Percentiles rank a stretch among this genome's conserved stretches.
These are phyloP conservation scores for Phalloptychus januarius DNA, from an alignment of 2,797 vertebrate genomes.

Conservation along the genomic window DNA sequence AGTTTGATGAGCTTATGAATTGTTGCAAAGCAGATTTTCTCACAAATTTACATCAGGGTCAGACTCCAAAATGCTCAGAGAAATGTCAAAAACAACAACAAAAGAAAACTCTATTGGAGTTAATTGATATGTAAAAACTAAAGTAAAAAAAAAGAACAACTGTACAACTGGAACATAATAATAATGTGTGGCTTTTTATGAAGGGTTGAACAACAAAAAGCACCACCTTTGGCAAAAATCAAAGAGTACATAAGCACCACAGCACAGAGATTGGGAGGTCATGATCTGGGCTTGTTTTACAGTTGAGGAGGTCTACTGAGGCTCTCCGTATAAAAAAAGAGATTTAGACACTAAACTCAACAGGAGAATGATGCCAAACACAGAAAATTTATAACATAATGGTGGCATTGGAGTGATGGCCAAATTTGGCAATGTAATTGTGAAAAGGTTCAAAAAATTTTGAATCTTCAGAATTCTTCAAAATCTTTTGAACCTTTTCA, in stretches of 20 bases:
- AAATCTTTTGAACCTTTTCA: too few relatives aligned
- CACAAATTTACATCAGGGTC: not conserved
- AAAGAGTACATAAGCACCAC: not conserved
- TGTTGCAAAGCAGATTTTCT: not conserved
- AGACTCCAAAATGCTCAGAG: not conserved
- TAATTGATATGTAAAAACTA: not conserved
- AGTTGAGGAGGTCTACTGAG: not conserved
- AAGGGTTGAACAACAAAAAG: not conserved
- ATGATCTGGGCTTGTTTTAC: not conserved
- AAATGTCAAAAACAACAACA: not conserved
- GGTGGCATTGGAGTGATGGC: not conserved
- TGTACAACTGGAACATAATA: not conserved
- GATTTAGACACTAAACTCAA: not conserved
- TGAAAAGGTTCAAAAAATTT: not conserved
- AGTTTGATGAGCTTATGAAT: not conserved
- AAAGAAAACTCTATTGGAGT: not conserved
- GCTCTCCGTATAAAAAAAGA: not conserved
- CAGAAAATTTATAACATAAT: not conserved
- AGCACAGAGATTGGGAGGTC: not conserved
- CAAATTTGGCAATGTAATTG: not conserved
- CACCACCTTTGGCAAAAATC: not conserved
- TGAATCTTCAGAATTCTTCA: too few relatives aligned
- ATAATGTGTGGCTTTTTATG: not conserved
- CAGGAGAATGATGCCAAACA: not conserved
- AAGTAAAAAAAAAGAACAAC: too few relatives aligned